Percentiles rank a stretch among this genome's conserved stretches.
Conservation (phyloP, 2,888 invertebrate species). For the Zaprionus lineosus region DNA sequence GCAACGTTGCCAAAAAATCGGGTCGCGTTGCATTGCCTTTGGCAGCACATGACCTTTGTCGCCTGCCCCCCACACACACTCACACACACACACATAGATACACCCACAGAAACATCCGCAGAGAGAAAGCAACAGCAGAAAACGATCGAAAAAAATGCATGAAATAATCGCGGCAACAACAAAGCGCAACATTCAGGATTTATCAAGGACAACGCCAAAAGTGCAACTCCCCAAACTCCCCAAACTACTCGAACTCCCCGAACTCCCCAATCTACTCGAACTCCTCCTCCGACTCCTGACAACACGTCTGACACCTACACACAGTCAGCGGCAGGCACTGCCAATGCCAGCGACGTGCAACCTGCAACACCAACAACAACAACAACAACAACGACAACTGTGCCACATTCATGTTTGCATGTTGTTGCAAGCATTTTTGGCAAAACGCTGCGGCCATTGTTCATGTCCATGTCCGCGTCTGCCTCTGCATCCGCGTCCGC, state of each 20-base stretch:
- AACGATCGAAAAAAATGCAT: background rate
- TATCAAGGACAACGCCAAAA: slow-evolving; percentile 50
- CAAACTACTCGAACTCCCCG: too few species aligned
- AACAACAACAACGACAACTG: slow-evolving; percentile 11
- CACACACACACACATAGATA: slow-evolving; percentile 1
- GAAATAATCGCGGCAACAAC: slow-evolving; percentile 17
- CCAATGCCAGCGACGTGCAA: too few species aligned
- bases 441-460: slow-evolving; percentile 36
- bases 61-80: slow-evolving; percentile 10
- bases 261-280: too few species aligned
- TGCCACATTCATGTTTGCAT: slow-evolving; percentile 64
- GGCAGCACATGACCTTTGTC: slow-evolving; percentile 53
- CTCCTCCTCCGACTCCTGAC: slow-evolving; percentile 20
- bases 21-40: slow-evolving; percentile 56
- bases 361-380: too few species aligned
- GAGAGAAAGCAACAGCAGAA: slow-evolving; percentile 1
- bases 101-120: slow-evolving; percentile 2
- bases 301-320: slow-evolving; percentile 37
- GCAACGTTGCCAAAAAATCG: slow-evolving; percentile 42
- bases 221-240: too few species aligned
- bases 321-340: slow-evolving; percentile 13
- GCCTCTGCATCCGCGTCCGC: too few species aligned
- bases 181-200: slow-evolving; percentile 32
- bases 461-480: slow-evolving; percentile 47
- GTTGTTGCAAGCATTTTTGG: slow-evolving; percentile 62